Evolutionary conservation across 2,113 vertebrate species (phyloP), one percentile per base, ranked within the genome.

Genomic region (Misgurnus anguillicaudatus): DNA sequence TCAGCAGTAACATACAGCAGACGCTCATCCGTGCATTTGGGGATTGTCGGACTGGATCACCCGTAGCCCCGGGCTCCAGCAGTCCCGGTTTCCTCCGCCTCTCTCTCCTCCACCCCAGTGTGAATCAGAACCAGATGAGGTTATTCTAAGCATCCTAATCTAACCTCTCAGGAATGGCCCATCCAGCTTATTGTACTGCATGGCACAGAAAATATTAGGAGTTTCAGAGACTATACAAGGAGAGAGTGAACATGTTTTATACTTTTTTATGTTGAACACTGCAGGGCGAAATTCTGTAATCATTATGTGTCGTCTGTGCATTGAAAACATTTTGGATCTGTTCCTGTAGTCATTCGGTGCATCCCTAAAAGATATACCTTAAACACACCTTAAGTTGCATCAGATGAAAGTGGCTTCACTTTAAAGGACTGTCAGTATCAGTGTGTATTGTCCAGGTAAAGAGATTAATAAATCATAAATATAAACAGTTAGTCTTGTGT

Each of bases 41-140:
- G 60, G 14, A 82, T 62, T 55, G 21, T 39, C 31, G 73, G 79
- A 68, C 36, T 39, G 66, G 47, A 77, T 13, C 75, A 77, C 58
- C 51, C 19, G 60, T 63, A 77, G 73, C 82, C 42, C 38, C 42
- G 74, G 82, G 75, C 69, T 67, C 67, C 36, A 42, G 38, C 62
- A 57, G 78, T 75, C 74, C 78, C 57, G 63, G 36, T 75, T 78
- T 83, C 31, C 58, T 70, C 42, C 47, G 64, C 7, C 73, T 70
- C 36, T 17, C 53, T 77, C 58, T 75, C 17, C 72, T 71, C 77
- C 51, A 41, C 62, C 69, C 11, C 57, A 41, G 39, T 55, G 36
- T 31, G 64, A 84, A 86, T 82, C 78, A 80, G 39, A 77, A 53
- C 82, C 85, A 86, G 82, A 86, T 82, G 82, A 72, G 72, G 68